Evolutionary conservation across 2,113 vertebrate species (phyloP).

Genomic region (Callipepla squamata): DNA sequence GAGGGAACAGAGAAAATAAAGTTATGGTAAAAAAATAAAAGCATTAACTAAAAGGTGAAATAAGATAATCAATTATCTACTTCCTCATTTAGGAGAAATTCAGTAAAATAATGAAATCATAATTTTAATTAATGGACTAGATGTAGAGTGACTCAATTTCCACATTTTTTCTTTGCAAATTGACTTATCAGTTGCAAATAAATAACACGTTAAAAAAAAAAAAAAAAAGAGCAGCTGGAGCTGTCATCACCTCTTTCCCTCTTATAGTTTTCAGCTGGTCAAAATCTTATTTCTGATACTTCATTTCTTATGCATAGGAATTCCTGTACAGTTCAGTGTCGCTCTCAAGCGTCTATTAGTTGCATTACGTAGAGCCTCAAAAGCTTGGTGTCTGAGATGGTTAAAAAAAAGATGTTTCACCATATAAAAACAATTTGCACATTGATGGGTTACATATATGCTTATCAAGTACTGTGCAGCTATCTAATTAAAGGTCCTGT

Average conservation of each 20-base stretch:
- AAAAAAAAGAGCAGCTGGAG: neutral
- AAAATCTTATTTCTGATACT: neutral
- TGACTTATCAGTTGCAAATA: neutral
- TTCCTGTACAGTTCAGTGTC: neutral
- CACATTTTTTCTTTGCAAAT: neutral
- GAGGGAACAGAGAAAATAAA: neutral
- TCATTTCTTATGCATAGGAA: neutral
- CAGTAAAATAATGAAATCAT: neutral
- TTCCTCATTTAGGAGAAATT: conserved; percentile 1
- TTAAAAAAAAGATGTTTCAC: too few relatives aligned
- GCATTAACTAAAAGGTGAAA: neutral
- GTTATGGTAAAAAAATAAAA: neutral
- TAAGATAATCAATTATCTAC: neutral
- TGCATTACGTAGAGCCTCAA: neutral
- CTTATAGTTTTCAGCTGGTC: neutral
- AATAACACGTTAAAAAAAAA: neutral
- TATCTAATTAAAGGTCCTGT: neutral
- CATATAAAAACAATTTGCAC: rapidly evolving
- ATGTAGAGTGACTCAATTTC: neutral
- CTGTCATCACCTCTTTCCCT: neutral
- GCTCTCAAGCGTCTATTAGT: neutral
- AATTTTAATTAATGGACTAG: neutral
- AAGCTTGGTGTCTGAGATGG: neutral
- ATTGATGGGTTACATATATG: rapidly evolving
- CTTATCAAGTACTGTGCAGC: neutral